Percentiles rank a stretch among this genome's conserved stretches.
Conservation (phyloP, 2,888 invertebrate species). For the Agonum fuliginosum region DNA sequence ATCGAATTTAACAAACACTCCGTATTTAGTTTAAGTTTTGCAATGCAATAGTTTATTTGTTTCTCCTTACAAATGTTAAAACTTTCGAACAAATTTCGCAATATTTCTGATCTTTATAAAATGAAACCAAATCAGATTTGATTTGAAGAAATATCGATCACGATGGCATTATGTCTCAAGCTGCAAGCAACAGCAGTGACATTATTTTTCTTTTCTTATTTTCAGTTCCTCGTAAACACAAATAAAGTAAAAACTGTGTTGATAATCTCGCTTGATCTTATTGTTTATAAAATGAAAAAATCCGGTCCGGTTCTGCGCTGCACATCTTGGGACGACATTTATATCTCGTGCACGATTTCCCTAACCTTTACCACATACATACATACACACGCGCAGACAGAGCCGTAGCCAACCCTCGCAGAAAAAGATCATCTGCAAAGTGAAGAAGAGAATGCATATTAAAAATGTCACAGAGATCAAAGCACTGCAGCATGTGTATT, state of each 20-base stretch:
- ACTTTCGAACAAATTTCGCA: not conserved
- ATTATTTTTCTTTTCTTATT: not conserved
- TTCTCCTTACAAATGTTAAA: too few species aligned
- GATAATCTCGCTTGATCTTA: not conserved
- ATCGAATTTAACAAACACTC: too few species aligned
- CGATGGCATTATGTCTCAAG: not conserved
- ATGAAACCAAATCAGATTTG: not conserved
- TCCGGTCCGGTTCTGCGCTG: conserved; percentile 15
- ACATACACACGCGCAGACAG: not conserved
- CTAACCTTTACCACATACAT: conserved; percentile 32
- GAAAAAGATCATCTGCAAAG: conserved; percentile 15
- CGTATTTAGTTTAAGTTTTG: too few species aligned
- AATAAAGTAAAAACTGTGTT: not conserved
- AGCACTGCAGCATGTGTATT: conserved; percentile 45
- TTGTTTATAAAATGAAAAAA: not conserved
- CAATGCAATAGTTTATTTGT: too few species aligned
- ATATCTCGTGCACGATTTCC: conserved; percentile 35
- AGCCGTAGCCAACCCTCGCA: not conserved
- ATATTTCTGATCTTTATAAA: not conserved
- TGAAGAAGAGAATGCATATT: conserved; percentile 52
- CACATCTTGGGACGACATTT: conserved; percentile 28
- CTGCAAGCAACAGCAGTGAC: too few species aligned
- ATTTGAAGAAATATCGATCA: conserved; percentile 16
- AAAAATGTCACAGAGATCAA: conserved; percentile 58
- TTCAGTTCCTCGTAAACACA: not conserved